Evolutionary conservation across 2,888 invertebrate genomes (phyloP), one percentile per base, ranked within the genome.

Genomic region (Crematogaster levior): DNA sequence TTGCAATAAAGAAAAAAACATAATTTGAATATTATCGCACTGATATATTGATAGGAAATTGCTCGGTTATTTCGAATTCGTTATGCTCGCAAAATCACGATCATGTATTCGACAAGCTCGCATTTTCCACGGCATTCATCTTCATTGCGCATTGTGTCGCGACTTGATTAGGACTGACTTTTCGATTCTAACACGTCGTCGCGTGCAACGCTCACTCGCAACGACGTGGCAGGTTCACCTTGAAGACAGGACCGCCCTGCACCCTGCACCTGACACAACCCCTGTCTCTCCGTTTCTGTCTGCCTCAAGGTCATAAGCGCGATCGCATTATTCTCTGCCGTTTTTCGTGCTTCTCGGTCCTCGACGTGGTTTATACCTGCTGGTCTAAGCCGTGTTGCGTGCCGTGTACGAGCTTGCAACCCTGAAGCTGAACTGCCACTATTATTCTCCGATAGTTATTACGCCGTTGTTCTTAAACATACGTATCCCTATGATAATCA

Each of bases 281-380:
- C n/a, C 72, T 60, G 27, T 60, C 60, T 74, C 88, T 70, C 65
- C 77, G 79, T 84, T 66, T 65, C 84, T 85, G 84, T 85, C 81
- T 24, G 48, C 21, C 10, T 18, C 89, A 89, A 89, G 89, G 89
- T 85, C 88, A 84, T 1, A 73, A n/a, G 40, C 72, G 61, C 82
- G 82, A 85, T 84, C 82, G 85, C 89, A 91, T 91, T 90, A 91
- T 74, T 91, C 91, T 88, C 86, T 86, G 91, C 90, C 91, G 84
- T 83, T 90, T 83, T 84, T 73, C 83, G 83, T 86, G 89, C 87
- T 89, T 90, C 88, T 85, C 85, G 84, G 85, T 90, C 85, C 81
- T 77, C 84, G 43, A 70, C 48, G 43, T 89, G 83, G 86, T 89
- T 89, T 86, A 89, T 89, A 84, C 73, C 82, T n/a, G 68, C 81